These are phyloP conservation scores for Furcifer pardalis DNA, from an alignment of 2,797 vertebrate species.

Conservation along the genomic window DNA sequence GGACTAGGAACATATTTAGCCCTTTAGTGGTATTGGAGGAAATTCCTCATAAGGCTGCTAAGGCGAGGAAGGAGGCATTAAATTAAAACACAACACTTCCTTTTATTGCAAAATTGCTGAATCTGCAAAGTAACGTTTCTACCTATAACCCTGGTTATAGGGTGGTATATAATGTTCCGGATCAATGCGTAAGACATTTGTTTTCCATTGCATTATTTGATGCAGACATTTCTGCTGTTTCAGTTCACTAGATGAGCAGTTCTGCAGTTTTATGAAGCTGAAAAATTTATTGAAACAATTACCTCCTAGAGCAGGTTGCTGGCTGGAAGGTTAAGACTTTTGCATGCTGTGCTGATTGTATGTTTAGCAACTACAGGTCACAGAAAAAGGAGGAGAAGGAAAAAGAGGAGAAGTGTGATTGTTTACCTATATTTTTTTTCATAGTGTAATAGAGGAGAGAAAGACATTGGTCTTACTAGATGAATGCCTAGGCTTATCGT, in stretches of 20 bases:
- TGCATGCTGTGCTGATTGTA: not conserved
- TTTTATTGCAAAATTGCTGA: not conserved
- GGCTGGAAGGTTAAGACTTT: not conserved
- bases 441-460: too few species aligned
- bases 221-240: not conserved
- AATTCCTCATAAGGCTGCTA: slow-evolving; percentile 4
- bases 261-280: not conserved
- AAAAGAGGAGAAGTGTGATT: too few species aligned
- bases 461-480: too few species aligned
- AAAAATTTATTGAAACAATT: not conserved
- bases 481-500: too few species aligned
- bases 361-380: not conserved
- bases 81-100: not conserved
- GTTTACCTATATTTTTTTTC: too few species aligned
- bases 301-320: not conserved
- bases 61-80: not conserved
- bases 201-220: not conserved
- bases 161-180: not conserved
- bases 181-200: not conserved
- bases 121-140: not conserved
- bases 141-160: not conserved
- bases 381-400: too few species aligned
- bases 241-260: not conserved
- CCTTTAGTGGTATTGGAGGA: not conserved
- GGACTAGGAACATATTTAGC: not conserved